Evolutionary conservation across 2,113 vertebrate species (phyloP).

Genomic region (Accipiter cooperii): DNA sequence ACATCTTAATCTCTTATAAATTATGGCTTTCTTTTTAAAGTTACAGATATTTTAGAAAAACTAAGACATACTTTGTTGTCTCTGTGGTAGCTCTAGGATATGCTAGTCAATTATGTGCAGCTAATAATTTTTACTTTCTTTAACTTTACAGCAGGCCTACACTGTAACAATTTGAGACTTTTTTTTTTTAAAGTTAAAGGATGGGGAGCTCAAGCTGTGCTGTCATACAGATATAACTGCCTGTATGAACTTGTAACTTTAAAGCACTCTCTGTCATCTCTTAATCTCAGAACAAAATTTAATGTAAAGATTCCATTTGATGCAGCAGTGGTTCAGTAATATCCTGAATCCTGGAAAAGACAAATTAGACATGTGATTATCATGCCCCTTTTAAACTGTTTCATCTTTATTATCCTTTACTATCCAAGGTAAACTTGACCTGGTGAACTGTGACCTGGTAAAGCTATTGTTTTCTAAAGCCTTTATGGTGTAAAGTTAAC

Average conservation of each 20-base stretch:
- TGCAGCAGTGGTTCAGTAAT: not conserved
- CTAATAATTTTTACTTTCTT: not conserved
- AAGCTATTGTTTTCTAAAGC: not conserved
- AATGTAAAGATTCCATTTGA: not conserved
- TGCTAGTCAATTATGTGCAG: not conserved
- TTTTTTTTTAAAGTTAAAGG: not conserved
- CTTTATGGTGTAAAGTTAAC: not conserved
- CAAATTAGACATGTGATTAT: not conserved
- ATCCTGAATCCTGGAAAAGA: not conserved
- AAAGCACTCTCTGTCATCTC: not conserved
- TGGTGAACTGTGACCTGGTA: too few relatives aligned
- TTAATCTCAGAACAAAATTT: not conserved
- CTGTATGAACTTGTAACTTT: not conserved
- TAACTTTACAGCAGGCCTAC: not conserved
- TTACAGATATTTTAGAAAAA: not conserved
- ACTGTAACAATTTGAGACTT: not conserved
- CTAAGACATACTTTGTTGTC: not conserved
- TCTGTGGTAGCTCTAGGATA: not conserved
- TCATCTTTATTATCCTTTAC: not conserved
- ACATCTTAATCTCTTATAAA: not conserved
- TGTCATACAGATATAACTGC: not conserved
- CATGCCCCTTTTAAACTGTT: not conserved
- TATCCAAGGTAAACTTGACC: not conserved
- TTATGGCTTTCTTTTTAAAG: not conserved
- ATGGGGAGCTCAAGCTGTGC: not conserved